These are phyloP conservation scores for Xenopus borealis DNA, from an alignment of 2,113 vertebrate species.

Conservation along the genomic window DNA sequence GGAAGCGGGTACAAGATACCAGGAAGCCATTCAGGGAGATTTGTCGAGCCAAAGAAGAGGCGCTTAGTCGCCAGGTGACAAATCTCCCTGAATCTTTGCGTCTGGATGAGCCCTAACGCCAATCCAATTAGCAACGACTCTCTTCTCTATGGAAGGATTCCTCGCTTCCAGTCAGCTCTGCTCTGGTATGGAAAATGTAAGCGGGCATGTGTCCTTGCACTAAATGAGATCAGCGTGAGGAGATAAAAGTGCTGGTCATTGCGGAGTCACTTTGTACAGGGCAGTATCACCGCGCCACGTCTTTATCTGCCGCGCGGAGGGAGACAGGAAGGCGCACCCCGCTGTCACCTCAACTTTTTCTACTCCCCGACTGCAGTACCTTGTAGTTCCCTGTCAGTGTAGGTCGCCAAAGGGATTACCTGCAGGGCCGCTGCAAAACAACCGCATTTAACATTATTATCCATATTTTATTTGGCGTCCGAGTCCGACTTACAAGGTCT, in stretches of 20 bases:
- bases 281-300: not conserved
- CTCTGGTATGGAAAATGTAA: constrained; percentile 9
- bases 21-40: too few species aligned
- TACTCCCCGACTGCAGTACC: not conserved
- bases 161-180: not conserved
- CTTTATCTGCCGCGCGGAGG: not conserved
- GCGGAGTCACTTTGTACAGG: constrained; percentile 8
- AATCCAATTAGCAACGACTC: constrained; percentile 28
- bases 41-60: too few species aligned
- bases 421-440: not conserved
- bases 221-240: constrained; percentile 22
- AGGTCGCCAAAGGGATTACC: too few species aligned
- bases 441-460: too few species aligned
- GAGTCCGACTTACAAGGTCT: too few species aligned
- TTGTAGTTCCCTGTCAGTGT: not conserved
- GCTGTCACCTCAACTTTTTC: not conserved
- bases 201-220: constrained; percentile 21
- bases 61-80: too few species aligned
- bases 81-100: too few species aligned
- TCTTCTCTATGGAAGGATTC: not conserved
- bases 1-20: too few species aligned
- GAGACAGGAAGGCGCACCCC: constrained; percentile 8
- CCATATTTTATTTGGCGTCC: too few species aligned
- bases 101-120: too few species aligned
- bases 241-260: constrained; percentile 47